phyloP scores from a whole-genome alignment of 2,113 vertebrate genomes.

The Leptosomus discolor region DNA sequence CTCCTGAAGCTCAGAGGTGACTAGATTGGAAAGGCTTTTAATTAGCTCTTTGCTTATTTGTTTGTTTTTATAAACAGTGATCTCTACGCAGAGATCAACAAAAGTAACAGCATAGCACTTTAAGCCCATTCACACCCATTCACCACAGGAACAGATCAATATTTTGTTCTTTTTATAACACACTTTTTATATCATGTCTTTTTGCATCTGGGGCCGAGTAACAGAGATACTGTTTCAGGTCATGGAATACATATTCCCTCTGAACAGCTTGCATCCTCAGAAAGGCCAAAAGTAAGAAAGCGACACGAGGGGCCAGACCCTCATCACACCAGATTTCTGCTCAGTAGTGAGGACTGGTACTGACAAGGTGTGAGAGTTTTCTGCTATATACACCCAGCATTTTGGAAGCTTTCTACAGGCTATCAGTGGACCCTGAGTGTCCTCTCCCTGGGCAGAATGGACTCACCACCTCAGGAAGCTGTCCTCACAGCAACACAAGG shows the following conservation, averaged over 20 bases:
- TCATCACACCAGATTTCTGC: background rate
- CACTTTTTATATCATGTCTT: background rate
- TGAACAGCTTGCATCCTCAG: background rate
- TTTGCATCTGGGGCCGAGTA: background rate
- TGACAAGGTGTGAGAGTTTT: background rate
- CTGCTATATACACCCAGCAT: background rate
- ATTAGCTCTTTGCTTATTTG: background rate
- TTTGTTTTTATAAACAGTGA: background rate
- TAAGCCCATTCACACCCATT: background rate
- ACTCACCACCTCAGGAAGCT: background rate
- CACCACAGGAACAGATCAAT: slow-evolving; percentile 43
- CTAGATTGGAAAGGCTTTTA: background rate
- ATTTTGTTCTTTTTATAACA: slow-evolving; percentile 47
- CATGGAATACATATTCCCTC: background rate
- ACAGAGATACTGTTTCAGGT: background rate
- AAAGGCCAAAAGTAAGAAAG: background rate
- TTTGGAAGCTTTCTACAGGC: background rate
- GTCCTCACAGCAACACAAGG: background rate
- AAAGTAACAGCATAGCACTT: background rate
- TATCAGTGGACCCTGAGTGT: background rate
- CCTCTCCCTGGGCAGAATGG: background rate
- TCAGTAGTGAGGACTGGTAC: background rate
- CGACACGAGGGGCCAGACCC: background rate
- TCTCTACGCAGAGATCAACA: background rate
- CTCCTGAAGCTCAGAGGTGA: background rate